phyloP scores from a whole-genome alignment of 2,888 invertebrate genomes.

The Rhamnusium bicolor region DNA sequence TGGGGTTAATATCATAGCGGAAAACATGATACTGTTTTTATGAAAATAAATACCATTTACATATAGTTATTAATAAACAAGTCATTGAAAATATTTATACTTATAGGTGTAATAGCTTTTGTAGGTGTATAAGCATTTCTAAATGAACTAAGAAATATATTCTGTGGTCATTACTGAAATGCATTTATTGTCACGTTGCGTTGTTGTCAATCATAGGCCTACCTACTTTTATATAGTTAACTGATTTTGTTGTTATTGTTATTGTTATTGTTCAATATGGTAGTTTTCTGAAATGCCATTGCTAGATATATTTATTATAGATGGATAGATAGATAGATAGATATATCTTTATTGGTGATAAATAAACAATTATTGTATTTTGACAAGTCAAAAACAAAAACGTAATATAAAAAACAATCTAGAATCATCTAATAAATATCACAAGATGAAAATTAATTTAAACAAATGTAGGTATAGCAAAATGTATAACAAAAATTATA shows the following conservation, averaged over 20 bases:
- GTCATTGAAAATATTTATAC: conserved; percentile 16
- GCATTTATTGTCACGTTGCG: conserved; percentile 17
- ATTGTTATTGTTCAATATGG: conserved; percentile 10
- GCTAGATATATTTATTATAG: too few species aligned
- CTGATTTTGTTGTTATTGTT: conserved; percentile 11
- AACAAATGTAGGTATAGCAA: too few species aligned
- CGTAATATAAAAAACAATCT: too few species aligned
- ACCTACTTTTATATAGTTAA: conserved; percentile 13
- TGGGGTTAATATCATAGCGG: conserved; percentile 22
- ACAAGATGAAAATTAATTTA: too few species aligned
- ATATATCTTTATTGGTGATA: too few species aligned
- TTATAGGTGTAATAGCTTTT: not conserved
- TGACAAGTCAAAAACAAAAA: too few species aligned
- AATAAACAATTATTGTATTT: too few species aligned
- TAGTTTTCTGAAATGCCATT: not conserved
- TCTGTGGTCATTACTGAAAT: conserved; percentile 22
- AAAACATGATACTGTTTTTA: conserved; percentile 4
- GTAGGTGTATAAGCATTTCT: conserved; percentile 28
- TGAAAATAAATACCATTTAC: conserved; percentile 13
- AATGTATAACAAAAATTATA: too few species aligned
- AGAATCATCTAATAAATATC: too few species aligned
- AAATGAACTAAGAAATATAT: conserved; percentile 15
- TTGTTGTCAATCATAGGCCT: conserved; percentile 20
- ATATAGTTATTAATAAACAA: conserved; percentile 20
- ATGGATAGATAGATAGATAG: too few species aligned